These are phyloP conservation scores for Neoarius graeffei DNA, from an alignment of 2,113 vertebrate genomes.

Conservation along the genomic window DNA sequence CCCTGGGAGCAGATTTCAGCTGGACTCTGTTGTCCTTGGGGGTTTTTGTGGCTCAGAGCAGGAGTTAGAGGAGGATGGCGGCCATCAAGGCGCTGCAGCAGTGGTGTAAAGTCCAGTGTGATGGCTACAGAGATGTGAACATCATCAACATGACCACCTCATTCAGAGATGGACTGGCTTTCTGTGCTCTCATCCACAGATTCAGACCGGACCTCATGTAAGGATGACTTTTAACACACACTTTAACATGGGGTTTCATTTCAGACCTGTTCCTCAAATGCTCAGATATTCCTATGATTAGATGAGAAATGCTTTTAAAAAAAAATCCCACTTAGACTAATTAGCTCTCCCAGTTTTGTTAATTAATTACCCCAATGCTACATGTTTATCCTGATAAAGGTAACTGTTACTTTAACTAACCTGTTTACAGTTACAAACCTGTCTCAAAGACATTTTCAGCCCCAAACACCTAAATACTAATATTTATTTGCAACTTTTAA, in stretches of 20 bases:
- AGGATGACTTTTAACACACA: slow-evolving; percentile 63
- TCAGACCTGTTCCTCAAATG: neutral
- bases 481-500: neutral
- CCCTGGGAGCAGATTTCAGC: neutral
- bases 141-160: slow-evolving; percentile 96
- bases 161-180: slow-evolving; percentile 92
- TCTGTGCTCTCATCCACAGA: slow-evolving; percentile 93
- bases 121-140: slow-evolving; percentile 86
- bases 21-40: neutral
- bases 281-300: neutral
- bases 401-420: neutral
- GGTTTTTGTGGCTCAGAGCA: neutral
- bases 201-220: slow-evolving; percentile 93
- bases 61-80: slow-evolving; percentile 74
- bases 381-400: neutral
- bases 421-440: neutral
- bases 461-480: neutral
- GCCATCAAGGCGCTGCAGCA: slow-evolving; percentile 87
- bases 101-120: slow-evolving; percentile 89
- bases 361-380: neutral
- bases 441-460: neutral
- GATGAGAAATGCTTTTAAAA: neutral
- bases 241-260: neutral
- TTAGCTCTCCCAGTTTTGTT: neutral
- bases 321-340: neutral